These are phyloP conservation scores for Desmodus rotundus DNA, from an alignment of 2,113 vertebrate species.

Conservation along the genomic window DNA sequence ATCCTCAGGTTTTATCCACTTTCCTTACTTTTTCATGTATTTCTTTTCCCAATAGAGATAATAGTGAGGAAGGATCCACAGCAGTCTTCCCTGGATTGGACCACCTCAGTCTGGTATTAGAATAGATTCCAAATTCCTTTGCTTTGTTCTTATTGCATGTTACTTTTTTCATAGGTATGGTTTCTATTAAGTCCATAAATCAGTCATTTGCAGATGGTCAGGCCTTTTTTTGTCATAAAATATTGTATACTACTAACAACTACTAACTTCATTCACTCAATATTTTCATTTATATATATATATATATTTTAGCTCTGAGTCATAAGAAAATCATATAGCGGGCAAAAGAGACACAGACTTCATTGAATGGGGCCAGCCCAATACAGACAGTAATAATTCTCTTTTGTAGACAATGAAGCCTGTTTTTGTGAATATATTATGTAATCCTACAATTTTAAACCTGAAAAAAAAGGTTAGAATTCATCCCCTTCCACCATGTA, in stretches of 20 bases:
- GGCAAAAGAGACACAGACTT: slow-evolving; percentile 26
- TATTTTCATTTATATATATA: slow-evolving; percentile 36
- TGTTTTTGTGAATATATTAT: neutral
- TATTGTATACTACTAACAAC: slow-evolving; percentile 33
- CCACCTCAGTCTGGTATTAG: neutral
- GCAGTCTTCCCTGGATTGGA: neutral
- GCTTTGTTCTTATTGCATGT: neutral
- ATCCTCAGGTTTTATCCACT: neutral
- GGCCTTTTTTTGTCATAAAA: slow-evolving; percentile 47
- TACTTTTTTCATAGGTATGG: slow-evolving; percentile 36
- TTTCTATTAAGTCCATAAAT: slow-evolving; percentile 51
- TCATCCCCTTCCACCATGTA: neutral
- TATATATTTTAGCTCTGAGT: slow-evolving; percentile 58
- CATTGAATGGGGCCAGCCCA: neutral
- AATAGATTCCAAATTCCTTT: neutral
- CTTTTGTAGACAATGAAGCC: neutral
- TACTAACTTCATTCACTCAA: slow-evolving; percentile 21
- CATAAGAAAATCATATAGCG: slow-evolving; percentile 50
- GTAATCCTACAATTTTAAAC: neutral
- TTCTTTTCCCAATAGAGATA: neutral
- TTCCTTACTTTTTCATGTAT: neutral
- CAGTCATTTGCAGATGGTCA: slow-evolving; percentile 51
- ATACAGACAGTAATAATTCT: slow-evolving; percentile 4
- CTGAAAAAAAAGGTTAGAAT: neutral
- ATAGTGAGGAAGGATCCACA: neutral